These are phyloP conservation scores for Seriola quinqueradiata DNA, from an alignment of 2,113 vertebrate species.

Conservation along the genomic window DNA sequence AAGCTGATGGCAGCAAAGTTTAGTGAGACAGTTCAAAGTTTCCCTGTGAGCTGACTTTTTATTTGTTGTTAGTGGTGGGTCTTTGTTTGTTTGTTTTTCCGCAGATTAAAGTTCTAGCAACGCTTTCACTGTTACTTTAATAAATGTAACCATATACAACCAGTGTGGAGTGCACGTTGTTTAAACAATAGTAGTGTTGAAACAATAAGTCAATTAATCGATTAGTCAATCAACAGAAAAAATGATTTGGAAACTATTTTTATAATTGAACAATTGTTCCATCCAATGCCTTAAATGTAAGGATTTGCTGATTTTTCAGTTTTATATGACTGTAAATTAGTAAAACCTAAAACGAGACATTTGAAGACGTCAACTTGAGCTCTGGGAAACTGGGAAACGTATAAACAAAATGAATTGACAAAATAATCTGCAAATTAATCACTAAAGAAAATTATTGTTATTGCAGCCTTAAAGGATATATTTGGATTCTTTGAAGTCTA, in stretches of 20 bases:
- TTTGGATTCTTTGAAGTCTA: no score
- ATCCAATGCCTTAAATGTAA: neutral
- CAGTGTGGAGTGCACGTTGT: neutral
- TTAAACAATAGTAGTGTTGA: neutral
- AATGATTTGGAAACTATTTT: neutral
- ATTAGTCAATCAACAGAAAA: no score
- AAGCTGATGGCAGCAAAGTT: neutral
- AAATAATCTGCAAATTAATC: no score
- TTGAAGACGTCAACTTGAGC: no score
- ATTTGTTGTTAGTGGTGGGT: conserved; percentile 18
- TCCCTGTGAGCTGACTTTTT: neutral
- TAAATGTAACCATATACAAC: conserved; percentile 29
- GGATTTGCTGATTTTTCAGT: neutral
- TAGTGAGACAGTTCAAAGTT: neutral
- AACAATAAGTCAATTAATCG: neutral
- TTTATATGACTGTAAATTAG: no score
- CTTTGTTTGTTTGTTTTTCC: conserved; percentile 13
- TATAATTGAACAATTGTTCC: neutral
- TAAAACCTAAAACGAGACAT: no score
- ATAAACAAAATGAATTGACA: no score
- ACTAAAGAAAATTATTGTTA: no score
- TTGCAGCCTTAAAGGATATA: no score
- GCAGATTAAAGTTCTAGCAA: neutral
- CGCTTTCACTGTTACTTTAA: conserved; percentile 16
- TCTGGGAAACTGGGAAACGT: no score